Evolutionary conservation across 2,113 vertebrate species (phyloP), one percentile per base, ranked within the genome.

Genomic region (Orycteropus afer): DNA sequence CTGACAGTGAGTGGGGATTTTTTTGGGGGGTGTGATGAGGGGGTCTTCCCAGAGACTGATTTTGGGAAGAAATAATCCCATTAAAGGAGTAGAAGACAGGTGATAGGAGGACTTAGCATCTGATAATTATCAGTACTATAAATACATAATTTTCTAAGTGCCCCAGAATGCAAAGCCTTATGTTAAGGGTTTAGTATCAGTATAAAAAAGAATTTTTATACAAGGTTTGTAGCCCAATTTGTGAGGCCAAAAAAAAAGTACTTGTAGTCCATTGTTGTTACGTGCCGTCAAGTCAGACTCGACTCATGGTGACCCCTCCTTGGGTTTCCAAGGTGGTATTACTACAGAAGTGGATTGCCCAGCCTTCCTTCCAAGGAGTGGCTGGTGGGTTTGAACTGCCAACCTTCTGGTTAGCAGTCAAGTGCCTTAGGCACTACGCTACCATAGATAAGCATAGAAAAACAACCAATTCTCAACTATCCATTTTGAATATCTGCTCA

Each of bases 1-100:
- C 87, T 34, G 99, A 99, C 95, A 98, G 99, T 99, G 98, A 98
- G 99, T 97, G 32, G 34, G n/a, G 47, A 25, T 27, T 22, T 86
- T 71, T 32, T 42, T 10, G 4, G 45, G 74, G 45, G 45, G 13
- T 77, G 15, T 4, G 74, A 13, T 49, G 47, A 49, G 13, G 14
- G n/a, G 7, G 27, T 77, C 29, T 49, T 73, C 27, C 45, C 45
- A 32, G 8, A 32, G 45, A 76, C 73, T 76, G 27, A 76, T 25
- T 76, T 74, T 45, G 73, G 42, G 27, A 32, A 27, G 6, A 45
- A 11, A 34, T 51, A 51, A 51, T 78, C 29, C 18, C 51, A n/a
- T 37, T 45, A 25, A n/a, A 49, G 61, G 49, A 20, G 34, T 69
- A 51, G 45, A 69, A 23, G 45, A 51, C 22, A 74, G 25, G 42